Base-by-base conservation (phyloP, 2,797 vertebrate species). In the Trematomus bernacchii region DNA sequence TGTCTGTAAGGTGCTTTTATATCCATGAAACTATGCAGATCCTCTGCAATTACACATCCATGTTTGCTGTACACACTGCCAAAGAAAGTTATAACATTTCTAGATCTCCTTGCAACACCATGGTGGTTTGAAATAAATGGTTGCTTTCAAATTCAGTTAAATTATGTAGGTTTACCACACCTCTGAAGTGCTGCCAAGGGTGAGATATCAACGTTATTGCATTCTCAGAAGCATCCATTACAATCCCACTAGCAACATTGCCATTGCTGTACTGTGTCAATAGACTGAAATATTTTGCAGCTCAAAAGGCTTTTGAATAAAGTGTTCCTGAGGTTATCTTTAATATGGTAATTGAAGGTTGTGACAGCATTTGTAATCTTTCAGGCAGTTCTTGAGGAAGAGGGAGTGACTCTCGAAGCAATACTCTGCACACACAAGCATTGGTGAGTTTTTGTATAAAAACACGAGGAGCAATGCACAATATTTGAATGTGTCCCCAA, bases 351-450 rank as follows among this genome's bases (percentile, higher is more conserved):
- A 51, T 33, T 65, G 6, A 58, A 61, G 33, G 21, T 64, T 80
- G 71, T 69, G 64, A 80, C 37, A 42, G 14, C 43, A 23, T 10
- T 68, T 88, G 11, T 66, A 37, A 44, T 65, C 72, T 63, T 81
- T 42, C 85, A 99, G 98, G 91, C 95, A 64, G 96, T 90, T 70
- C 94, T 99, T 4, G 94, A 97, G 79, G 92, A 96, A 79, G 97
- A 99, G 65, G 96, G 95, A 2, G 97, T 96, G 59, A 93, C 90
- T 6, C 91, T 99, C 71, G 96, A 99, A 79, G 98, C 98, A 66
- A 98, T 99, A 84, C 95, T 99, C 50, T 99, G 98, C 52, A 99
- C 98, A 53, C 98, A 99, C 91, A 99, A 99, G 87, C 98, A 99
- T 88, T 99, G 98, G 98, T 99, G 93, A 96, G 97, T 82, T 63